Percentiles rank a stretch among this genome's conserved stretches.
phyloP scores from a whole-genome alignment of 2,888 invertebrate genomes.

The Acleris cristana region DNA sequence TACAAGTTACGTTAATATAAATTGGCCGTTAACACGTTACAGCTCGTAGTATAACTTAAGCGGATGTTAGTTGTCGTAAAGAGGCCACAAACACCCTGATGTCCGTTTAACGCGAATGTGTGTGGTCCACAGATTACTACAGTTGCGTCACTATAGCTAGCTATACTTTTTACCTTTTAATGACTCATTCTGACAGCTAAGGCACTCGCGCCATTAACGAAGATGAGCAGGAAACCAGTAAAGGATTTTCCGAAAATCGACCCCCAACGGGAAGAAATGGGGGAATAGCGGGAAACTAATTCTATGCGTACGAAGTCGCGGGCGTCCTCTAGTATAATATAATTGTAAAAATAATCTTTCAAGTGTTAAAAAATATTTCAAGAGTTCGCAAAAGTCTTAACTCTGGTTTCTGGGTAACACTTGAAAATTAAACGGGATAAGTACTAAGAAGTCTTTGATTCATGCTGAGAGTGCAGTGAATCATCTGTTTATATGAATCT shows the following conservation, averaged over 20 bases:
- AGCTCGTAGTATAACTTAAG: background rate
- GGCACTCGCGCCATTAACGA: too few species aligned
- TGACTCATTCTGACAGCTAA: too few species aligned
- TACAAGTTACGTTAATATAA: too few species aligned
- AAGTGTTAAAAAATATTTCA: background rate
- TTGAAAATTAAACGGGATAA: constrained; percentile 1
- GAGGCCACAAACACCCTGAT: background rate
- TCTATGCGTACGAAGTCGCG: too few species aligned
- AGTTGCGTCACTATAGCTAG: background rate
- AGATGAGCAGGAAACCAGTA: too few species aligned
- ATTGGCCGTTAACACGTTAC: too few species aligned
- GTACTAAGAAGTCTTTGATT: constrained; percentile 2
- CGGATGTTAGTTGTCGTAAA: constrained; percentile 2
- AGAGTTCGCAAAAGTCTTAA: background rate
- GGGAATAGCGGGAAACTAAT: too few species aligned
- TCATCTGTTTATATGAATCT: constrained; percentile 16
- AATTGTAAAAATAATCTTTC: background rate
- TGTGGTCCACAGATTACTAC: background rate
- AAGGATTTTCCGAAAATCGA: too few species aligned
- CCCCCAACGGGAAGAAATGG: too few species aligned
- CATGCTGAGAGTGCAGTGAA: constrained; percentile 11
- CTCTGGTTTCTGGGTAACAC: constrained; percentile 3
- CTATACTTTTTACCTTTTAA: too few species aligned
- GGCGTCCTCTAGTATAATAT: too few species aligned
- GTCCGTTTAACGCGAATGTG: background rate